Conservation (phyloP, 1,140 invertebrate species). For the Eurytemora carolleeae region DNA sequence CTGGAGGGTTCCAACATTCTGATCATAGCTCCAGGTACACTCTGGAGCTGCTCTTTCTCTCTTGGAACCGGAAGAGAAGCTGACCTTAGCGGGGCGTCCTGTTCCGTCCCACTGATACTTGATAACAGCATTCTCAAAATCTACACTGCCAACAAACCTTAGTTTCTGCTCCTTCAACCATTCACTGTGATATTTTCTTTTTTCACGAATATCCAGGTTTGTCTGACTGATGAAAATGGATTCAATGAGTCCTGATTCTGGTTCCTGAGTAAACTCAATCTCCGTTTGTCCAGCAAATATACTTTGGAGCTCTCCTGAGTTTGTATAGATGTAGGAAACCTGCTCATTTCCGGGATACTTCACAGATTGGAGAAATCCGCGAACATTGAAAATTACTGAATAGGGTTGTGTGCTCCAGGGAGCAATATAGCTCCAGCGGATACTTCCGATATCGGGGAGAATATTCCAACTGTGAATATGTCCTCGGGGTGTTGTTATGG, state of each 20-base stretch:
- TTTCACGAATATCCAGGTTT: conserved; percentile 60
- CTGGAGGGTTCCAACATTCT: conserved; percentile 60
- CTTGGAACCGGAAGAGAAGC: conserved; percentile 59
- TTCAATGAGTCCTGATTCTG: conserved; percentile 55
- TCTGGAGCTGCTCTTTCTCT: conserved; percentile 25
- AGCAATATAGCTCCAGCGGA: conserved; percentile 75
- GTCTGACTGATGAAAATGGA: conserved; percentile 52
- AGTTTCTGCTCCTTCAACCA: conserved; percentile 65
- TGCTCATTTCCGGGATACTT: conserved; percentile 28
- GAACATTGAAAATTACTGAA: conserved; percentile 71
- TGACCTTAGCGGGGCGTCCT: conserved; percentile 53
- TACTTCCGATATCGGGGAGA: conserved; percentile 72
- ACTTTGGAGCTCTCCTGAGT: conserved; percentile 53
- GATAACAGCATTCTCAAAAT: conserved; percentile 59
- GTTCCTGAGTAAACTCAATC: conserved; percentile 65
- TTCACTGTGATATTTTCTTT: conserved; percentile 71
- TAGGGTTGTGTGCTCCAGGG: conserved; percentile 71
- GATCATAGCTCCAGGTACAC: conserved; percentile 56
- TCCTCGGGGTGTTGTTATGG: conserved; percentile 70
- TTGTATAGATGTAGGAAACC: conserved; percentile 68
- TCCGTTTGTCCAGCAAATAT: conserved; percentile 65
- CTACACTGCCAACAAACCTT: conserved; percentile 55
- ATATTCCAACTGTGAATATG: conserved; percentile 75
- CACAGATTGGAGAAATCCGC: conserved; percentile 66
- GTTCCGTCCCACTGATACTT: conserved; percentile 75